Conservation (phyloP, 1,140 invertebrate species). For the Lucilia cuprina region DNA sequence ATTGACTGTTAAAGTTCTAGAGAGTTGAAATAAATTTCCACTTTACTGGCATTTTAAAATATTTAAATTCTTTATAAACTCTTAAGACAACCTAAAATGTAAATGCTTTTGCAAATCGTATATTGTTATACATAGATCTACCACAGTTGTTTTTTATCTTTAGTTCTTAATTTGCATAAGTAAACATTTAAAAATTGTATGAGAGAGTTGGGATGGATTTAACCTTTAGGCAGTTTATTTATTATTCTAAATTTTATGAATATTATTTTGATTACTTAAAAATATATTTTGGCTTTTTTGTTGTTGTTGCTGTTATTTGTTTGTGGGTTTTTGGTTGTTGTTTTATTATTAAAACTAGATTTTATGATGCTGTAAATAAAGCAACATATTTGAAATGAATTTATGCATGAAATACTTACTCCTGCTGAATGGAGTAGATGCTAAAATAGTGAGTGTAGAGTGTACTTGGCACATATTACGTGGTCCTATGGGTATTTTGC, state of each 20-base stretch:
- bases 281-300: neutral
- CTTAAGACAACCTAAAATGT: neutral
- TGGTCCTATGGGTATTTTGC: neutral
- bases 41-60: neutral
- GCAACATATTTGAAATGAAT: neutral
- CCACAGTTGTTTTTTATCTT: neutral
- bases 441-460: neutral
- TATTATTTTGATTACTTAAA: neutral
- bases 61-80: neutral
- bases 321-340: neutral
- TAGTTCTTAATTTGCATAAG: neutral
- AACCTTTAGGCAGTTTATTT: neutral
- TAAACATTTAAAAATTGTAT: neutral
- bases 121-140: neutral
- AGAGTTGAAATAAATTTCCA: neutral
- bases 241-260: constrained; percentile 4
- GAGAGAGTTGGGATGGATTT: neutral
- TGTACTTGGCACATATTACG: neutral
- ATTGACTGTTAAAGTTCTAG: no score
- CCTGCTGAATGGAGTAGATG: neutral
- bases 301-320: neutral
- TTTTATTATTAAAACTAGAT: neutral
- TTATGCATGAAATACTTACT: neutral
- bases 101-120: neutral
- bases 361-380: neutral